Conservation (phyloP, 2,888 invertebrate genomes). For the Choreutis nemorana region DNA sequence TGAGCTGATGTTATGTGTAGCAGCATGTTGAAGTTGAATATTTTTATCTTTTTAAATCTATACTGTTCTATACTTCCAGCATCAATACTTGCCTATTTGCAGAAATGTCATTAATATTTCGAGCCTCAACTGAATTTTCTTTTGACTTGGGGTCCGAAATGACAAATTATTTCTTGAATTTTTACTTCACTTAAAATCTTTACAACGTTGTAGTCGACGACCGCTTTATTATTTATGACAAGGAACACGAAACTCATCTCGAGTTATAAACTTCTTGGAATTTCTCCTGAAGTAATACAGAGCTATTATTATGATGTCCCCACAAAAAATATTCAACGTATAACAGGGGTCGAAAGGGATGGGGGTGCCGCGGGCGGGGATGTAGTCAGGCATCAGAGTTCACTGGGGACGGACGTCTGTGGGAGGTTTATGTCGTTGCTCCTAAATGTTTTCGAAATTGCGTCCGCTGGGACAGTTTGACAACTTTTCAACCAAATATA, state of each 20-base stretch:
- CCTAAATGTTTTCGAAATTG: conserved; percentile 13
- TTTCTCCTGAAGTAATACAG: conserved; percentile 67
- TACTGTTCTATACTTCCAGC: too few relatives aligned
- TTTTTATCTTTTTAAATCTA: conserved; percentile 1
- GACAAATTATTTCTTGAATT: conserved; percentile 55
- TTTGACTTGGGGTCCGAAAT: conserved; percentile 38
- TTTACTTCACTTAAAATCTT: conserved; percentile 63
- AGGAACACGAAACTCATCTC: conserved; percentile 67
- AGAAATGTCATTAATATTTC: conserved; percentile 44
- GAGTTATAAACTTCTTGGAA: conserved; percentile 68
- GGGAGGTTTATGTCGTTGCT: conserved; percentile 11
- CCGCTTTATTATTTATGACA: conserved; percentile 67
- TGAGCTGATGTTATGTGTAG: too few relatives aligned
- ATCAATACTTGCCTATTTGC: too few relatives aligned
- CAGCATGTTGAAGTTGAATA: neutral
- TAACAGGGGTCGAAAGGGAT: conserved; percentile 28
- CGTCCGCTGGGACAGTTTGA: conserved; percentile 9
- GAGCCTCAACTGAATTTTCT: conserved; percentile 42
- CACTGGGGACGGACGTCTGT: conserved; percentile 24
- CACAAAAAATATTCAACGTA: conserved; percentile 59
- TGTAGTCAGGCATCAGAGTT: conserved; percentile 25
- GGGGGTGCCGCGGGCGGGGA: conserved; percentile 19
- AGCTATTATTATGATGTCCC: conserved; percentile 67
- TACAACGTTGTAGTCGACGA: conserved; percentile 61
- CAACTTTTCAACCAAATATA: conserved; percentile 3